phyloP scores from a whole-genome alignment of 2,113 vertebrate genomes.

The Sylvia atricapilla region DNA sequence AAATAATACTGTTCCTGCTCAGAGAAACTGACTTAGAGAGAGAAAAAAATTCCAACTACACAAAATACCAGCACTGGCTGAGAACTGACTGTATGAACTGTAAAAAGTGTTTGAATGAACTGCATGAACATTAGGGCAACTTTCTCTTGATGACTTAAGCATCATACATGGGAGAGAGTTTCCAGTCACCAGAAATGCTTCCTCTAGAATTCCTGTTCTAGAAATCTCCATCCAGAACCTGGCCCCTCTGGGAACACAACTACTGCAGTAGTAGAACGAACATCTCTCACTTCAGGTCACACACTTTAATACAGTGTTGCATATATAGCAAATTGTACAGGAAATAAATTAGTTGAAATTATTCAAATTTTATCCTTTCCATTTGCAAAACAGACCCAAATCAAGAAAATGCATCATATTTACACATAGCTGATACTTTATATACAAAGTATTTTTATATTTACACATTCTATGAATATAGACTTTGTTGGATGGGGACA shows the following conservation, averaged over 20 bases:
- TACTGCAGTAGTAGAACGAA: background rate
- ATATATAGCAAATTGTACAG: background rate
- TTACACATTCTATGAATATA: background rate
- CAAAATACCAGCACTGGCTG: background rate
- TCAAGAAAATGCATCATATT: background rate
- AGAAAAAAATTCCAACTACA: background rate
- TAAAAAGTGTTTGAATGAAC: background rate
- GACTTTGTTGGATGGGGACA: background rate
- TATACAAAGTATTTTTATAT: background rate
- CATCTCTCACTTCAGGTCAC: background rate
- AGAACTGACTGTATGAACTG: background rate
- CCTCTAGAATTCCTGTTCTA: background rate
- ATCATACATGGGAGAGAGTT: accelerated
- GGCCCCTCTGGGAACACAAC: background rate
- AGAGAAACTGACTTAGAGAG: background rate
- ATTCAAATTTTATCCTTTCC: background rate
- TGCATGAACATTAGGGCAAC: background rate
- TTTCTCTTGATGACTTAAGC: background rate
- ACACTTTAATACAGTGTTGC: background rate
- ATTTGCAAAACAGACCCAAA: background rate
- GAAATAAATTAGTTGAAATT: background rate
- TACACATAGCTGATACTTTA: background rate
- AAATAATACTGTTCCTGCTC: background rate
- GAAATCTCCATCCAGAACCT: background rate
- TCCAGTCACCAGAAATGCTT: background rate